Evolutionary conservation across 2,888 invertebrate genomes (phyloP), one percentile per base, ranked within the genome.

Genomic region (Drymonia ruficornis): DNA sequence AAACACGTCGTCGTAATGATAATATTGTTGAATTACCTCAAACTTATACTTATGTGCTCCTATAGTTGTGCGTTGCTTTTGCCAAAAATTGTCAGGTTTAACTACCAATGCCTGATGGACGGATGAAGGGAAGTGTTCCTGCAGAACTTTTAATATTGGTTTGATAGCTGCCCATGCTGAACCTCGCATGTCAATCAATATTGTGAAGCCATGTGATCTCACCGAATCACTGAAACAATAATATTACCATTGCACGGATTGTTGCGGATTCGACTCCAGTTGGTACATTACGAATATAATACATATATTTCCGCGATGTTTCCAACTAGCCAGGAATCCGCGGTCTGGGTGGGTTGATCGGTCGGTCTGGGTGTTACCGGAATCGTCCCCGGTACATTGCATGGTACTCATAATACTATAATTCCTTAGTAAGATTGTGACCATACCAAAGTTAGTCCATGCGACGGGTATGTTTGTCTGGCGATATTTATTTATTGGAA

Each of bases 51-150:
- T 99, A 90, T 98, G 97, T 91, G 98, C 98, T 81, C 98, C 98
- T 81, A 99, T 95, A 69, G 98, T 98, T 74, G 99, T 98, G 84
- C 99, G 96, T 92, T 99, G 99, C 92, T 99, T 99, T 92, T 99
- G 99, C 99, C 99, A 99, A 94, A 99, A 99, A 87, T 99, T 99
- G 84, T 99, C 99, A 70, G 99, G 99, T 93, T 99, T 99, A 76
- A 99, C 98, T 85, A 99, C 98, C 83, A 98, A 97, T 72, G 98
- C 99, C 87, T 97, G 96, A 91, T 98, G 97, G 81, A 99, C 97
- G 84, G 95, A 95, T 74, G 98, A 96, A 76, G 98, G 96, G 89
- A 99, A 99, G 91, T 98, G 97, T 88, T 99, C 99, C 94, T 99
- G 97, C 71, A 98, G 94, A 80, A 98, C 98, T 94, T 99, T 99